Base-by-base conservation (phyloP, 92 coral and sea anemone species). In the Zoanthus solanderi region DNA sequence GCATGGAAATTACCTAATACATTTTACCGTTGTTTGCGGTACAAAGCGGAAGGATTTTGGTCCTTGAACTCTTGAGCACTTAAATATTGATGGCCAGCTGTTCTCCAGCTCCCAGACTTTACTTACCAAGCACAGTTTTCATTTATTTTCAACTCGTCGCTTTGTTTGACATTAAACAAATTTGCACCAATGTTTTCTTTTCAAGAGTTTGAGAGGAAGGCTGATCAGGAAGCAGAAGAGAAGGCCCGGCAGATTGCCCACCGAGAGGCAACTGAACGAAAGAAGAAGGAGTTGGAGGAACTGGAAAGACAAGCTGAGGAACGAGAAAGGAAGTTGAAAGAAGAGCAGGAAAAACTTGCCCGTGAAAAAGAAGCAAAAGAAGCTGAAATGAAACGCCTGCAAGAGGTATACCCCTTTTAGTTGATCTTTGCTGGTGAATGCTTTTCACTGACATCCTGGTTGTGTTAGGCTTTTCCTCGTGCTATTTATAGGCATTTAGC, bases 231-330 rank as follows among this genome's bases (percentile, higher is more conserved):
- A 52, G 99, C 92, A 45, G 98, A 95, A 83, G 87, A 88, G 74
- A 91, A 88, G 77, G 99, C 99, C 31, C 92, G 87, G 79, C 97
- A 95, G 83, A 93, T 95, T 34, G 99, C 99, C 0, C 98, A 95
- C 83, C 92, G 92, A 71, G 98, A 96, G 65, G 95, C 96, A 8
- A 92, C 87, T 72, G 99, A 97, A 71, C 88, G 86, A 54, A 71
- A 92, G 88, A 89, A 72, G 73, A 95, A 92, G 84, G 97, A 97
- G 72, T 89, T 89, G 72, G 99, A 94, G 72, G 90, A 89, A 53
- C 81, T 90, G 29, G 97, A 97, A 66, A 91, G 92, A 90, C 53
- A 87, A 80, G 73, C 91, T 85, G 90, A 90, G 52, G 72, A 85
- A 50, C 76, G 79, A 45, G 85, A 87, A 32, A 79, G 28, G 71